Evolutionary conservation across 2,888 invertebrate species (phyloP).

Genomic region (Cheilosia grossa): DNA sequence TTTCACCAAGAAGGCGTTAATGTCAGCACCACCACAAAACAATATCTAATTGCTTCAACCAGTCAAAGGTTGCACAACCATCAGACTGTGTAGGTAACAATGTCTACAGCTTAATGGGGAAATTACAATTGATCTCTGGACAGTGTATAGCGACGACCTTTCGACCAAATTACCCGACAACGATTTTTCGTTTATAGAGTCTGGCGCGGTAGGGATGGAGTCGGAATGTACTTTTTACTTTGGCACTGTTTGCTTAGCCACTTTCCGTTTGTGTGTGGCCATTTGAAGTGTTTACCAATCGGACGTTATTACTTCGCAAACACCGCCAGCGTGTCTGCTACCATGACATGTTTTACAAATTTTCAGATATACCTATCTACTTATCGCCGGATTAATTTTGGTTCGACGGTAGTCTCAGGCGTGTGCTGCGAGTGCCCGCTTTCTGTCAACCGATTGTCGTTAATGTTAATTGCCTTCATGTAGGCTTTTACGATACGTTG

Average conservation of each 20-base stretch:
- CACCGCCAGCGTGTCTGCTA: not conserved
- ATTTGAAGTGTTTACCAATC: slow-evolving; percentile 28
- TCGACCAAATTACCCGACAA: slow-evolving; percentile 46
- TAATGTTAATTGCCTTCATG: slow-evolving; percentile 41
- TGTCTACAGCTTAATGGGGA: slow-evolving; percentile 12
- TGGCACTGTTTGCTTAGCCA: slow-evolving; percentile 11
- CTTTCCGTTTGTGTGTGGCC: slow-evolving; percentile 8
- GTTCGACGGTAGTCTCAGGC: slow-evolving; percentile 3
- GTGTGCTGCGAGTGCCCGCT: slow-evolving; percentile 4
- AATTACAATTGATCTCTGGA: slow-evolving; percentile 62
- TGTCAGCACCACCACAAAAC: slow-evolving; percentile 4
- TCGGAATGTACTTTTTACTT: slow-evolving; percentile 4
- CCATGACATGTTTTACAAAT: slow-evolving; percentile 14
- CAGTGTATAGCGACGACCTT: slow-evolving; percentile 17
- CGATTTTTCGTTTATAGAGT: slow-evolving; percentile 18
- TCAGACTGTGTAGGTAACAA: not conserved
- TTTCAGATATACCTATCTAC: slow-evolving; percentile 6
- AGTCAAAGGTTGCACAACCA: slow-evolving; percentile 43
- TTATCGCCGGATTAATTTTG: not conserved
- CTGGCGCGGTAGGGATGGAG: not conserved
- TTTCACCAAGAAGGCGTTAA: slow-evolving; percentile 23
- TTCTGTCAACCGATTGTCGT: slow-evolving; percentile 40
- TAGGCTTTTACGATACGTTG: slow-evolving; percentile 18
- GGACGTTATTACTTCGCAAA: not conserved
- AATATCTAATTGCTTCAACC: slow-evolving; percentile 16